A percentile compares a stretch with the other conserved stretches of the same genome.
Evolutionary conservation across 2,797 vertebrate species (phyloP).

Genomic region (Typhlichthys subterraneus): DNA sequence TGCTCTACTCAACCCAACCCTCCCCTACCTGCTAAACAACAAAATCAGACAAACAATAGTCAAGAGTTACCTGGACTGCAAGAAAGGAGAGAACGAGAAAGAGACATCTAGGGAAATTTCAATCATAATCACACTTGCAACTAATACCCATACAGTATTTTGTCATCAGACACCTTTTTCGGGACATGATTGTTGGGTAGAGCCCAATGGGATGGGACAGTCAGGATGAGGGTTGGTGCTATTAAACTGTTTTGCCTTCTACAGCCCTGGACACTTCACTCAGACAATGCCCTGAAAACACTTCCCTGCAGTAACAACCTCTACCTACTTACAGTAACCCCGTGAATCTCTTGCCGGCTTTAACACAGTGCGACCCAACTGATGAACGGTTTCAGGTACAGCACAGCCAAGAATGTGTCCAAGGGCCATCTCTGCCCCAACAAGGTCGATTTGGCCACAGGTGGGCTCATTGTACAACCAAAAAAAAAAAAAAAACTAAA

Average conservation of each 20-base stretch:
- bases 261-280: slow-evolving; percentile 52
- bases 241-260: slow-evolving; percentile 57
- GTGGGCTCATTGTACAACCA: slow-evolving; percentile 52
- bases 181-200: slow-evolving; percentile 43
- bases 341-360: slow-evolving; percentile 73
- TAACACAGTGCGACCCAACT: slow-evolving; percentile 67
- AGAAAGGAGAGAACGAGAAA: slow-evolving; percentile 17
- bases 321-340: slow-evolving; percentile 58
- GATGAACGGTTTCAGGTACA: slow-evolving; percentile 39
- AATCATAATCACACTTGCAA: slow-evolving; percentile 17
- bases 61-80: slow-evolving; percentile 37
- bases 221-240: slow-evolving; percentile 57
- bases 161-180: slow-evolving; percentile 20
- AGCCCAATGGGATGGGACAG: slow-evolving; percentile 50
- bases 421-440: slow-evolving; percentile 58
- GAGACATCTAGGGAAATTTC: slow-evolving; percentile 18
- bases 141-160: slow-evolving; percentile 17
- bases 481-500: slow-evolving; percentile 30
- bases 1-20: slow-evolving; percentile 46
- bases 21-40: slow-evolving; percentile 26
- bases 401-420: slow-evolving; percentile 50
- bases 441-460: slow-evolving; percentile 45
- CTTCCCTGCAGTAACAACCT: slow-evolving; percentile 13
- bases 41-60: slow-evolving; percentile 20
- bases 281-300: slow-evolving; percentile 38